Percentiles rank a stretch among this genome's conserved stretches.
Evolutionary conservation across 2,113 vertebrate species (phyloP).

Genomic region (Eulemur rufifrons): DNA sequence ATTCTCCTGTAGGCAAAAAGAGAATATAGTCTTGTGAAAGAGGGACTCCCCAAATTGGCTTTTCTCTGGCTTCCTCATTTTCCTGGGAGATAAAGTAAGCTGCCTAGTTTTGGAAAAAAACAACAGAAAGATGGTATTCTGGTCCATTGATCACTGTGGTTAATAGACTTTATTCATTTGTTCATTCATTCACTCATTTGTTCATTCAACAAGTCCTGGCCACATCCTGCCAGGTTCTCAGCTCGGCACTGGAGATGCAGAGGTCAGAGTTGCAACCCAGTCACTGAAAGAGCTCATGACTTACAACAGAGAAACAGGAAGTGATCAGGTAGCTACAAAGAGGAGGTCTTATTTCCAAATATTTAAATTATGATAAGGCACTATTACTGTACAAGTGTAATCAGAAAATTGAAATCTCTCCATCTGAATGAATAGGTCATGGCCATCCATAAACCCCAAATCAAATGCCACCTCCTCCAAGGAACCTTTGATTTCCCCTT

Average conservation of each 20-base stretch:
- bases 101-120: neutral
- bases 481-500: neutral
- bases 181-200: neutral
- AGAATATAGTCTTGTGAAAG: slow-evolving; percentile 21
- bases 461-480: neutral
- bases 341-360: neutral
- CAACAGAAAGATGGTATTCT: neutral
- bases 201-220: neutral
- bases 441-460: neutral
- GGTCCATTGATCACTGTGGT: too few relatives aligned
- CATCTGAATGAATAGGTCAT: neutral
- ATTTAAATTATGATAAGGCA: neutral
- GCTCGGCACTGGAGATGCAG: neutral
- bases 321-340: too few relatives aligned
- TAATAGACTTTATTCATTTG: neutral
- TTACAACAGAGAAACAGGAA: neutral
- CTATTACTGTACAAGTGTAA: neutral
- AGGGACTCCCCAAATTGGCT: neutral
- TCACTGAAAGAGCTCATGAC: neutral
- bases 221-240: neutral
- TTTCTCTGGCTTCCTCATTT: neutral
- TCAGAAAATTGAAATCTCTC: neutral
- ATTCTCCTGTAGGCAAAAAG: slow-evolving; percentile 89
- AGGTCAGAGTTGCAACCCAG: neutral
- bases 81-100: neutral